phyloP scores from a whole-genome alignment of 2,888 invertebrate species.

The Andrena trimmerana region DNA sequence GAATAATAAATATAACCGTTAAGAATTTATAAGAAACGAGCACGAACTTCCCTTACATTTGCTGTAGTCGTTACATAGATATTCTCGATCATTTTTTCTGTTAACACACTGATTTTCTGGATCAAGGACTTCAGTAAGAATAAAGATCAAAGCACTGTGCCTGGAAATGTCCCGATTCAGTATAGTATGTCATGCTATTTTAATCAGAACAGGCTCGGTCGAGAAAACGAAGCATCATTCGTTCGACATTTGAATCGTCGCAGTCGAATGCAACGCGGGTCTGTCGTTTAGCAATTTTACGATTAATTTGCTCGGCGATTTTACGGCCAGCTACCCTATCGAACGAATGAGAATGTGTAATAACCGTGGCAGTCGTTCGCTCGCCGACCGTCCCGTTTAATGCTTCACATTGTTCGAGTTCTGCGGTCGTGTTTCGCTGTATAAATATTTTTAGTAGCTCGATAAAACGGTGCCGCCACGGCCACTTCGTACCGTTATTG shows the following conservation, averaged over 20 bases:
- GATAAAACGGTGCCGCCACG: constrained; percentile 9
- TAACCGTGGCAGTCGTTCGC: constrained; percentile 25
- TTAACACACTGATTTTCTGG: not conserved
- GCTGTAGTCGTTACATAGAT: too few relatives aligned
- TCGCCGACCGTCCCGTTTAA: constrained; percentile 17
- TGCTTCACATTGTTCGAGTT: not conserved
- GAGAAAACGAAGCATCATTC: not conserved
- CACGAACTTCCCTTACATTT: too few relatives aligned
- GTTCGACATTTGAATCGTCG: not conserved
- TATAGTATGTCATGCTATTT: not conserved
- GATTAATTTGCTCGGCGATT: constrained; percentile 14
- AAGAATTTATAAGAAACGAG: too few relatives aligned
- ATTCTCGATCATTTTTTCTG: not conserved
- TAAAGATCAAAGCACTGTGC: not conserved
- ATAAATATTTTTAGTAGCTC: constrained; percentile 25
- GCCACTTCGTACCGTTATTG: not conserved
- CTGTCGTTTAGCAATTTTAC: constrained; percentile 14
- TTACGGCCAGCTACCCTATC: not conserved
- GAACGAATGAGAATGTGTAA: not conserved
- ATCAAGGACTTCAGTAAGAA: not conserved
- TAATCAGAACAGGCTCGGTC: not conserved
- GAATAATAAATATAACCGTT: too few relatives aligned
- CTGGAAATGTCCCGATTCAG: too few relatives aligned
- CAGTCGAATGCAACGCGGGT: not conserved
- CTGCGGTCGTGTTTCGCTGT: not conserved